Evolutionary conservation across 2,888 invertebrate species (phyloP).

Genomic region (Agapostemon virescens): DNA sequence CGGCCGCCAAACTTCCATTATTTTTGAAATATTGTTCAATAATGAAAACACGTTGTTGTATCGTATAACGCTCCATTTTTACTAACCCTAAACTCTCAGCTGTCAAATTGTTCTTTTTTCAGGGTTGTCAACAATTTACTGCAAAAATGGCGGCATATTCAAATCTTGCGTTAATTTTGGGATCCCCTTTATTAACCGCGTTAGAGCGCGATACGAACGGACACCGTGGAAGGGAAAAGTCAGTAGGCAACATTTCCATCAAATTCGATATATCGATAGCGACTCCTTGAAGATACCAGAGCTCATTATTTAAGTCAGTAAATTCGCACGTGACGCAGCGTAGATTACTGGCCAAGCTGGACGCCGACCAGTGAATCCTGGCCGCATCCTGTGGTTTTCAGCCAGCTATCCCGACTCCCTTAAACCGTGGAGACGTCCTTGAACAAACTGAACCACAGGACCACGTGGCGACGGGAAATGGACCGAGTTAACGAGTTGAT

Average conservation of each 20-base stretch:
- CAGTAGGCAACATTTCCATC: background rate
- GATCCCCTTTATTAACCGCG: too few relatives aligned
- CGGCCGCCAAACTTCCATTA: too few relatives aligned
- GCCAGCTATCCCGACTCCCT: conserved; percentile 8
- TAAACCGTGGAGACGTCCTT: conserved; percentile 11
- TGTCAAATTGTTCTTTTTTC: too few relatives aligned
- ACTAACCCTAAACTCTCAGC: too few relatives aligned
- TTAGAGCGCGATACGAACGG: too few relatives aligned
- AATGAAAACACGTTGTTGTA: too few relatives aligned
- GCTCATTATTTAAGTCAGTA: conserved; percentile 56
- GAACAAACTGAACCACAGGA: background rate
- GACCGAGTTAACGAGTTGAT: background rate
- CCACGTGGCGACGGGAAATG: conserved; percentile 14
- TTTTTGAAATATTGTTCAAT: too few relatives aligned
- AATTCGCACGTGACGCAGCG: conserved; percentile 42
- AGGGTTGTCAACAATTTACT: too few relatives aligned
- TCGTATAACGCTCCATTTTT: too few relatives aligned
- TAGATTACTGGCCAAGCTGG: conserved; percentile 40
- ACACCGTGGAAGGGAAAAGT: too few relatives aligned
- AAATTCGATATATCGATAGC: conserved; percentile 38
- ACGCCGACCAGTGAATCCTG: conserved; percentile 24
- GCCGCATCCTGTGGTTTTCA: conserved; percentile 25
- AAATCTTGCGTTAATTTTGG: too few relatives aligned
- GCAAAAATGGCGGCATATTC: too few relatives aligned
- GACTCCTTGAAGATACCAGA: conserved; percentile 49